Percentiles rank a stretch among this genome's conserved stretches.
Conservation (phyloP, 2,797 vertebrate species). For the Australoheros facetus region DNA sequence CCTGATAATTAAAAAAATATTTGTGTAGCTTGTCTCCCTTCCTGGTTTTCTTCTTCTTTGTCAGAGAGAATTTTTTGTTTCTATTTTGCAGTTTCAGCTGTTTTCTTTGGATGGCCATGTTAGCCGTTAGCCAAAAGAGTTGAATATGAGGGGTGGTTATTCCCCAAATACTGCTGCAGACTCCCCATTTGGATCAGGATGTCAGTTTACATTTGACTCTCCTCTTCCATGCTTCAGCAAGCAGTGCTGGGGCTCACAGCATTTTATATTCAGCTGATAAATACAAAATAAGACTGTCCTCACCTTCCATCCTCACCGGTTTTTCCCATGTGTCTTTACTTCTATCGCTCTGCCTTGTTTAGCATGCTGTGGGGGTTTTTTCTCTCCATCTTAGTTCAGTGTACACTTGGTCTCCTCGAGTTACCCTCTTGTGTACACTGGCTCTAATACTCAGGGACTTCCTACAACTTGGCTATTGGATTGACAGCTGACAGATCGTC, state of each 20-base stretch:
- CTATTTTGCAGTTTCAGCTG: not conserved
- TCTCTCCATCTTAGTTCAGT: not conserved
- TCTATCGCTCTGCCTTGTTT: not conserved
- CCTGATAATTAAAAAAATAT: not conserved
- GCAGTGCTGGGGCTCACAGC: constrained; percentile 29
- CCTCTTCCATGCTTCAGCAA: constrained; percentile 30
- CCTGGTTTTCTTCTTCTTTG: not conserved
- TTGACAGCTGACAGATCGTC: constrained; percentile 26
- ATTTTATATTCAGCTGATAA: constrained; percentile 26
- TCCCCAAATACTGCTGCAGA: constrained; percentile 23
- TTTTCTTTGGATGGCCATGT: not conserved
- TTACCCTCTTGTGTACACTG: not conserved
- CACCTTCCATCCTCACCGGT: not conserved
- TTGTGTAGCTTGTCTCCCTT: not conserved
- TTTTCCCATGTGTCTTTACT: not conserved
- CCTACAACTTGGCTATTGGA: constrained; percentile 3
- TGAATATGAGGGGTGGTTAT: constrained; percentile 13
- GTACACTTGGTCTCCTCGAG: not conserved
- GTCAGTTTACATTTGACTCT: constrained; percentile 63
- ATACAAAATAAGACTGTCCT: constrained; percentile 27
- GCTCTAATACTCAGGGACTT: not conserved
- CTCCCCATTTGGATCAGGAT: constrained; percentile 40
- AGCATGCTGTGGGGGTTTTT: constrained; percentile 1
- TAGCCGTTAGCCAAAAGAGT: not conserved
- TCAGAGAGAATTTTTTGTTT: not conserved